phyloP scores from a whole-genome alignment of 2,797 vertebrate species.

The Anguilla megastoma region DNA sequence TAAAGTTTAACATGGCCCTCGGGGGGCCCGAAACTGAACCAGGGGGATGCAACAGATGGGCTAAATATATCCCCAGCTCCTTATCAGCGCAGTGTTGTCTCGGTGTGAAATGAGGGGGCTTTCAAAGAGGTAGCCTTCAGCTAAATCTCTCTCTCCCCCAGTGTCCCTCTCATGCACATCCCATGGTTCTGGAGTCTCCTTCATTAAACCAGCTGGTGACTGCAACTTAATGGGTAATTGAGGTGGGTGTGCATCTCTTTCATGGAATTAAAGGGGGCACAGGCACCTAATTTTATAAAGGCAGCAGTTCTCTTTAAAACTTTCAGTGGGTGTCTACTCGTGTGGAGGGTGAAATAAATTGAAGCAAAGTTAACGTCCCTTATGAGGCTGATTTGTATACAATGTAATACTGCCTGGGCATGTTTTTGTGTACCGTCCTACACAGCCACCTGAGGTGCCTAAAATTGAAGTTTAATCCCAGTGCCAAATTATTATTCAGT shows the following conservation, averaged over 20 bases:
- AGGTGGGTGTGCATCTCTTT: neutral
- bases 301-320: neutral
- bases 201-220: neutral
- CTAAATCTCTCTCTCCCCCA: neutral
- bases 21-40: conserved; percentile 4
- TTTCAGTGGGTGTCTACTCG: neutral
- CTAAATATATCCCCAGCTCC: conserved; percentile 21
- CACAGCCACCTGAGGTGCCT: neutral
- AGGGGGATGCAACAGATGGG: neutral
- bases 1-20: conserved; percentile 26
- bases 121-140: conserved; percentile 10
- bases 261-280: neutral
- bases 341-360: neutral
- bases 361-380: neutral
- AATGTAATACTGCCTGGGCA: neutral
- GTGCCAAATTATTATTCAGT: neutral
- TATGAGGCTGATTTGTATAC: neutral
- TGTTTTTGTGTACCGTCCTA: neutral
- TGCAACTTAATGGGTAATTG: neutral
- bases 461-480: neutral
- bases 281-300: neutral
- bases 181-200: neutral
- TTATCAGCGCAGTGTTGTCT: neutral
- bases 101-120: conserved; percentile 8
- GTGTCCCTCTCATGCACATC: neutral